Base-by-base conservation (phyloP, 53 echinoderm and acorn worm genomes). In the Paracentrotus lividus region DNA sequence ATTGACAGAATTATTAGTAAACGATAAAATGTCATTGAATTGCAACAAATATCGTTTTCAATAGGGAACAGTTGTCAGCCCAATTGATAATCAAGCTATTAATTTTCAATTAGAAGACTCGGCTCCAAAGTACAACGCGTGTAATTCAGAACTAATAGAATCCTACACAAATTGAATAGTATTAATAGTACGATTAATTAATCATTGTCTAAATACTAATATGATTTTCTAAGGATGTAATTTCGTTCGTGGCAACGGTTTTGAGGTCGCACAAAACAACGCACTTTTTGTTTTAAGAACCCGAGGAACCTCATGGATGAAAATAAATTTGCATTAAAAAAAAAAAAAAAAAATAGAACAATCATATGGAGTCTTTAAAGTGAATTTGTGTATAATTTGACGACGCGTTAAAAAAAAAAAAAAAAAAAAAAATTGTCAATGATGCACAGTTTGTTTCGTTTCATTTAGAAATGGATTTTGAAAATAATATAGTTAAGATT, bases 91-190 rank as follows among this genome's bases (percentile, higher is more conserved):
- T 81, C 10, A 1, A 81, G 47, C 81, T 45, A 81, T 81, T 81
- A 81, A 49, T 81, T 81, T 81, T 47, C 4, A 45, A 81, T 81
- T 81, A 81, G 16, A 47, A n/a, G n/a, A n/a, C n/a, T n/a, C n/a
- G n/a, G n/a, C 81, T 81, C 81, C 81, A 81, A 81, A 81, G 81
- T 81, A 47, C 81, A 81, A n/a, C 81, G 81, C 81, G 81, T 81
- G 81, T 81, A 2, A 24, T 45, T 45, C 27, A 47, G 26, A 20
- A 9, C 47, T n/a, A 81, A 81, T 81, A 8, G 47, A n/a, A 81
- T 26, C 47, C 9, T 2, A 14, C 26, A 81, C 3, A 9, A 43
- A 43, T 43, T n/a, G n/a, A n/a, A n/a, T n/a, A n/a, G n/a, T 26
- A 45, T 81, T n/a, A 81, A 47, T 44, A 45, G 20, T 81, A 0